phyloP scores from a whole-genome alignment of 2,113 vertebrate genomes.

The Copsychus sechellarum region DNA sequence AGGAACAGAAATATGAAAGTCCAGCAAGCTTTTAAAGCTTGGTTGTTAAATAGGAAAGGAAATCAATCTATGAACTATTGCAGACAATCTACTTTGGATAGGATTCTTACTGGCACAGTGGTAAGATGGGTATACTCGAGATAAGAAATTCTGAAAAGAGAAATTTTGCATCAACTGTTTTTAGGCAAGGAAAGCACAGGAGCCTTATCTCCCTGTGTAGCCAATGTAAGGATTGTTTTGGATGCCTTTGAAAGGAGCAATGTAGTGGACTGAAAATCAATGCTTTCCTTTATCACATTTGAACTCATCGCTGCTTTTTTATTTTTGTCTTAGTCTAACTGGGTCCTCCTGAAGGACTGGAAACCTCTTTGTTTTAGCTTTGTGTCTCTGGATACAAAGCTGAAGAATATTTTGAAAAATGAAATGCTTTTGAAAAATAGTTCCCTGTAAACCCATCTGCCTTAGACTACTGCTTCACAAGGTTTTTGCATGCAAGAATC shows the following conservation, averaged over 20 bases:
- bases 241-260: neutral
- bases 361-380: neutral
- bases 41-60: neutral
- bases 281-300: neutral
- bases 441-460: neutral
- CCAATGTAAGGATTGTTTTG: neutral
- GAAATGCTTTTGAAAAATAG: neutral
- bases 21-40: neutral
- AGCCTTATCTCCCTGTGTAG: fast-evolving
- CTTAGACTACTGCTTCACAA: neutral
- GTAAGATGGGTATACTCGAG: neutral
- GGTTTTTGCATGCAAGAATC: neutral
- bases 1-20: neutral
- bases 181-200: neutral
- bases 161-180: neutral
- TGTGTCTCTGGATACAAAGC: neutral
- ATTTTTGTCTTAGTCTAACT: neutral
- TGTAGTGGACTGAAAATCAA: neutral
- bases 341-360: neutral
- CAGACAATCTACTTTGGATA: neutral
- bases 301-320: neutral
- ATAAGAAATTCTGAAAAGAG: neutral
- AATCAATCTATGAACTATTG: neutral
- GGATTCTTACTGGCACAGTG: neutral
- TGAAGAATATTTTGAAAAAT: neutral